Evolutionary conservation across 2,797 vertebrate species (phyloP).

Genomic region (Mormyrops attenuatus): DNA sequence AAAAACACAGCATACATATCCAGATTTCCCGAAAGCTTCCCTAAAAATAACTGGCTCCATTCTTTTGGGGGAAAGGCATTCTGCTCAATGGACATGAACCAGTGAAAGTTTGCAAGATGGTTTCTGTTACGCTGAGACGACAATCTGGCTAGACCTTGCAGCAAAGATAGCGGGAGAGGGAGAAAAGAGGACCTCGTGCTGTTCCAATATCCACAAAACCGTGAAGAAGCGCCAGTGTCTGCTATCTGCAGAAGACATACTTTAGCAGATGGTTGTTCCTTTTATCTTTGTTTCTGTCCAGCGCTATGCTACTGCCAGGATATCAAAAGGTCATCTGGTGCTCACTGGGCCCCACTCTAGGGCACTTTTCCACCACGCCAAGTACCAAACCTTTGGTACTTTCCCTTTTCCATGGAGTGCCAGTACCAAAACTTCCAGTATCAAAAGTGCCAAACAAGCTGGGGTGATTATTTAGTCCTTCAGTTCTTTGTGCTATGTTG

Average conservation of each 20-base stretch:
- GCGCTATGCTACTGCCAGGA: background rate
- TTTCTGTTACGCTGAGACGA: background rate
- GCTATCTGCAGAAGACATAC: background rate
- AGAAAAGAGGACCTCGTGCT: background rate
- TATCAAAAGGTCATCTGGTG: background rate
- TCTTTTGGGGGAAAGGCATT: background rate
- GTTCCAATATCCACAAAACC: background rate
- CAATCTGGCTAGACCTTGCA: background rate
- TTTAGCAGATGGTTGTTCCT: background rate
- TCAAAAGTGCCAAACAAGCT: background rate
- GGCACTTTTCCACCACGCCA: background rate
- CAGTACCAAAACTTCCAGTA: background rate
- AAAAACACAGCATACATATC: background rate
- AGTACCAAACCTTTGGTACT: background rate
- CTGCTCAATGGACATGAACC: background rate
- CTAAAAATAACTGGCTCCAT: background rate
- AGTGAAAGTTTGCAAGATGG: background rate
- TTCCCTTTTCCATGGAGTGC: background rate
- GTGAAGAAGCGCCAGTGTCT: background rate
- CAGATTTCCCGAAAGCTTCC: background rate
- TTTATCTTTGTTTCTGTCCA: background rate
- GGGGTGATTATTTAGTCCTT: background rate
- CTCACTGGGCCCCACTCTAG: background rate
- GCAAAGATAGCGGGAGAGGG: background rate
- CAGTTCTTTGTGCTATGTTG: background rate